A percentile compares a stretch with the other conserved stretches of the same genome.
These are phyloP conservation scores for Microtus obscurus DNA, from an alignment of 2,797 vertebrate genomes.

Conservation along the genomic window DNA sequence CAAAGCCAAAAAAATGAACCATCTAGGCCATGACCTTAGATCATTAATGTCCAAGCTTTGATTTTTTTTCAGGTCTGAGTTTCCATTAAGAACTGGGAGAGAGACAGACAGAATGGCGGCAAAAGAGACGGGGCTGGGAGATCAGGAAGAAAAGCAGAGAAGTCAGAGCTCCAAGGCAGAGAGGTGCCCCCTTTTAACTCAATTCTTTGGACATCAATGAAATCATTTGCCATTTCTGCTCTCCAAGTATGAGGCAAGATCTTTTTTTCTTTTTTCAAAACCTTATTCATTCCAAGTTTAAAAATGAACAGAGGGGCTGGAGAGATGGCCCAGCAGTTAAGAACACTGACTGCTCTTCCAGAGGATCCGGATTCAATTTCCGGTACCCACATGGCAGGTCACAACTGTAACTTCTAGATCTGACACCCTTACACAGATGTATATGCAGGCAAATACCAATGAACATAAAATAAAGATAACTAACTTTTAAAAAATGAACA, in stretches of 20 bases:
- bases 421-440: too few species aligned
- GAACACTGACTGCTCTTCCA: too few species aligned
- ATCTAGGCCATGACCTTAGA: slow-evolving; percentile 7
- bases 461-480: too few species aligned
- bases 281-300: slow-evolving; percentile 42
- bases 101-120: slow-evolving; percentile 52
- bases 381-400: too few species aligned
- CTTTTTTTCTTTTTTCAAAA: neutral
- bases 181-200: slow-evolving; percentile 22
- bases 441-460: too few species aligned
- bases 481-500: neutral
- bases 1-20: neutral
- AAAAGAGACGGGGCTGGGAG: neutral
- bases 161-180: neutral
- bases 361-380: too few species aligned
- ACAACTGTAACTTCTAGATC: too few species aligned
- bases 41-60: slow-evolving; percentile 34
- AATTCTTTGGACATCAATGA: neutral
- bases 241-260: slow-evolving; percentile 4
- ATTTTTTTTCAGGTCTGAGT: slow-evolving; percentile 4
- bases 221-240: slow-evolving; percentile 43
- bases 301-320: too few species aligned
- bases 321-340: too few species aligned
- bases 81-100: slow-evolving; percentile 45
- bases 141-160: neutral